Percentiles rank a stretch among this genome's conserved stretches.
Evolutionary conservation across 2,888 invertebrate species (phyloP).

Genomic region (Bibio marci): DNA sequence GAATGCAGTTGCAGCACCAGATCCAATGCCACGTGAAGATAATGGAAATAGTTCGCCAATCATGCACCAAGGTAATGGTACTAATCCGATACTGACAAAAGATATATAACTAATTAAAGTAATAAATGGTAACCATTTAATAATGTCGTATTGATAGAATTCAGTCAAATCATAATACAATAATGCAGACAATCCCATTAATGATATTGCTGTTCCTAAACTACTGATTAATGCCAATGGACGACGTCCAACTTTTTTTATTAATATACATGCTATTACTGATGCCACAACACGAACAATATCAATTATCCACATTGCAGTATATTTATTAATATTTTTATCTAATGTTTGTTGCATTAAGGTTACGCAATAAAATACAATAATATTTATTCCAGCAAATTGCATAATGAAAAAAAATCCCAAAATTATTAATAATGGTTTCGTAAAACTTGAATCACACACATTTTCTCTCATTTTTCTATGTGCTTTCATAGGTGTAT

Average conservation of each 20-base stretch:
- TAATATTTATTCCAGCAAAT: constrained; percentile 45
- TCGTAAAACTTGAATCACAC: constrained; percentile 34
- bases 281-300: constrained; percentile 37
- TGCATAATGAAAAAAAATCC: constrained; percentile 42
- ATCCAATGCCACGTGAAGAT: constrained; percentile 37
- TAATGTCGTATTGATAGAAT: constrained; percentile 25
- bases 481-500: constrained; percentile 2
- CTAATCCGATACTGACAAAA: constrained; percentile 40
- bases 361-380: constrained; percentile 45
- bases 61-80: constrained; percentile 49
- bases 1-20: constrained; percentile 39
- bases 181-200: constrained; percentile 33
- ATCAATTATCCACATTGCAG: constrained; percentile 42
- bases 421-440: constrained; percentile 41
- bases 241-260: constrained; percentile 36
- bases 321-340: constrained; percentile 36
- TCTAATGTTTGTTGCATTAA: constrained; percentile 39
- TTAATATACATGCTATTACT: constrained; percentile 36
- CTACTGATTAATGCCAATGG: constrained; percentile 40
- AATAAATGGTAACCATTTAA: constrained; percentile 30
- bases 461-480: constrained; percentile 23
- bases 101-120: constrained; percentile 39
- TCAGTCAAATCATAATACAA: constrained; percentile 25
- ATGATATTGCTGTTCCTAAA: constrained; percentile 36
- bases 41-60: constrained; percentile 46